Percentiles rank a stretch among this genome's conserved stretches.
phyloP scores from a whole-genome alignment of 2,797 vertebrate genomes.

The Acanthis flammea region DNA sequence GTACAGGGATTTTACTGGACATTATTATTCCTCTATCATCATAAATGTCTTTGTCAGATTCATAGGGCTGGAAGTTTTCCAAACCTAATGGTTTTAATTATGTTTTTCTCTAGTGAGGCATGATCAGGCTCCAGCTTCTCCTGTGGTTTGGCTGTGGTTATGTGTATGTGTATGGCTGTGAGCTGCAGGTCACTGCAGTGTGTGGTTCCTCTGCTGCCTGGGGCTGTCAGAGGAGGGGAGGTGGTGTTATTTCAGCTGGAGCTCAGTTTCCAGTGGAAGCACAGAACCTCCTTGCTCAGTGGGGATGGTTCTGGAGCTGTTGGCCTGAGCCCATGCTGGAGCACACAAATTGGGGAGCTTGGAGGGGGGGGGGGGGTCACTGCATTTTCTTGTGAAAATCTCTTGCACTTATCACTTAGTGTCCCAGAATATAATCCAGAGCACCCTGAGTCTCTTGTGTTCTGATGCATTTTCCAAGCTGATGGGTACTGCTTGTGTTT shows the following conservation, averaged over 20 bases:
- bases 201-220: background rate
- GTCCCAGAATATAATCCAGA: background rate
- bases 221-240: background rate
- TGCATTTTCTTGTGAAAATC: background rate
- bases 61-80: constrained; percentile 13
- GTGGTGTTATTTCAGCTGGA: background rate
- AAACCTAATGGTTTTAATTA: constrained; percentile 29
- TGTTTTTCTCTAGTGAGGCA: background rate
- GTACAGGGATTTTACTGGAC: background rate
- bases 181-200: background rate
- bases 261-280: background rate
- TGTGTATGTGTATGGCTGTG: background rate
- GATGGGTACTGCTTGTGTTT: background rate
- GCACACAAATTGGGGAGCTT: fast-evolving
- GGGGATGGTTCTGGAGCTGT: background rate
- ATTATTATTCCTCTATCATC: constrained; percentile 37
- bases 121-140: background rate
- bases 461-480: background rate
- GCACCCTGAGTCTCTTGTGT: background rate
- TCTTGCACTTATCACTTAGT: background rate
- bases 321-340: fast-evolving
- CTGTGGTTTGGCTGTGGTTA: background rate
- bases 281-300: background rate
- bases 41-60: constrained; percentile 34
- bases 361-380: background rate